Evolutionary conservation across 1,140 invertebrate genomes (phyloP).

Genomic region (Mya arenaria): DNA sequence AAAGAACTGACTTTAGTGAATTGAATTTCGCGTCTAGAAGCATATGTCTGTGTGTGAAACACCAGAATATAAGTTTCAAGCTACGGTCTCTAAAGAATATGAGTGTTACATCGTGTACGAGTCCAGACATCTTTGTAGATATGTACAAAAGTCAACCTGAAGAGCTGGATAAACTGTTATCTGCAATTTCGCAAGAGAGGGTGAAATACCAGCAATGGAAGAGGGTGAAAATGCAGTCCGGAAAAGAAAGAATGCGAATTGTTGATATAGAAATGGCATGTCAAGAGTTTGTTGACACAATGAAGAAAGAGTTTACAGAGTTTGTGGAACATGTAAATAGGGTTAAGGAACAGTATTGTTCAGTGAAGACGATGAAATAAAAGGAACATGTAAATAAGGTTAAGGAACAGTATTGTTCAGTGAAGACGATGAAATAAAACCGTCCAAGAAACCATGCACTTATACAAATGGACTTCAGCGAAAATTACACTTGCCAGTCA

Average conservation of each 20-base stretch:
- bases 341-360: slow-evolving; percentile 22
- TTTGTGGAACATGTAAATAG: slow-evolving; percentile 1
- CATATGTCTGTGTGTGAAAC: slow-evolving; percentile 11
- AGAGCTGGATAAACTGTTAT: background rate
- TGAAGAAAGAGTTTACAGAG: background rate
- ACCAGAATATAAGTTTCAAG: background rate
- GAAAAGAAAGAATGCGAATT: slow-evolving; percentile 1
- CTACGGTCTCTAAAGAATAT: background rate
- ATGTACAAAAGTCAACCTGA: background rate
- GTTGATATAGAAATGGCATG: background rate
- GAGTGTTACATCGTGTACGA: background rate
- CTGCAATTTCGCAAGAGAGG: background rate
- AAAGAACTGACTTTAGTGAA: too few species aligned
- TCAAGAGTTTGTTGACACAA: background rate
- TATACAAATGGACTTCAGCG: slow-evolving; percentile 27
- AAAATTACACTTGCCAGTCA: slow-evolving; percentile 18
- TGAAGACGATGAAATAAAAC: slow-evolving; percentile 6
- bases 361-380: too few species aligned
- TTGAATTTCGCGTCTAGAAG: background rate
- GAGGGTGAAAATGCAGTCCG: slow-evolving; percentile 12
- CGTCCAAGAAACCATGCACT: background rate
- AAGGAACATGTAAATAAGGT: too few species aligned
- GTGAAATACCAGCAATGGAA: slow-evolving; percentile 42
- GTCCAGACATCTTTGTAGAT: slow-evolving; percentile 21
- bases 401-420: too few species aligned